Conservation (phyloP, 2,113 vertebrate species). For the Puntigrus tetrazona region DNA sequence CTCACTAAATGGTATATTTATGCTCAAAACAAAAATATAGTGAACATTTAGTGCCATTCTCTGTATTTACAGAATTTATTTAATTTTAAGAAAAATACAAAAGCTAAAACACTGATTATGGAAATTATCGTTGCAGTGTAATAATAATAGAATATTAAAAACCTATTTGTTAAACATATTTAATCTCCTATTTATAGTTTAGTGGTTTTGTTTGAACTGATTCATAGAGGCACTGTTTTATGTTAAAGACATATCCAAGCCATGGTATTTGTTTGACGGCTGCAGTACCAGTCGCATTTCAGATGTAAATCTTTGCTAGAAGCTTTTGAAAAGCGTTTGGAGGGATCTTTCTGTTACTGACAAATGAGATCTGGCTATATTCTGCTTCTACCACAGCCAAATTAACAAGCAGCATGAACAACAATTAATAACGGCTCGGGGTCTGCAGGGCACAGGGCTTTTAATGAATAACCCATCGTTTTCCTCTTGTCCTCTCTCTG, state of each 20-base stretch:
- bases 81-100: neutral
- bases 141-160: neutral
- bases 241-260: neutral
- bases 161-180: neutral
- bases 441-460: slow-evolving; percentile 79
- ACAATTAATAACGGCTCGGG: slow-evolving; percentile 86
- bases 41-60: neutral
- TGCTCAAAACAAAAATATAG: neutral
- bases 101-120: neutral
- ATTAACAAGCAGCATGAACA: slow-evolving; percentile 86
- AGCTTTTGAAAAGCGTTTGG: neutral
- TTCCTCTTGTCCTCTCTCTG: slow-evolving; percentile 68
- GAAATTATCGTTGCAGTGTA: neutral
- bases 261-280: neutral
- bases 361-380: slow-evolving; percentile 79
- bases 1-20: neutral
- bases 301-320: neutral
- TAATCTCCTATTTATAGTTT: neutral
- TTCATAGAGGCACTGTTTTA: neutral
- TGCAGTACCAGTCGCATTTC: neutral
- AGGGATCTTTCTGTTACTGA: slow-evolving; percentile 55
- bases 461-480: slow-evolving; percentile 80
- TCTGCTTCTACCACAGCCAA: slow-evolving; percentile 82
- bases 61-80: neutral
- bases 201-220: neutral